A percentile compares a stretch with the other conserved stretches of the same genome.
Evolutionary conservation across 2,888 invertebrate genomes (phyloP).

Genomic region (Drosophila flavopinicola): DNA sequence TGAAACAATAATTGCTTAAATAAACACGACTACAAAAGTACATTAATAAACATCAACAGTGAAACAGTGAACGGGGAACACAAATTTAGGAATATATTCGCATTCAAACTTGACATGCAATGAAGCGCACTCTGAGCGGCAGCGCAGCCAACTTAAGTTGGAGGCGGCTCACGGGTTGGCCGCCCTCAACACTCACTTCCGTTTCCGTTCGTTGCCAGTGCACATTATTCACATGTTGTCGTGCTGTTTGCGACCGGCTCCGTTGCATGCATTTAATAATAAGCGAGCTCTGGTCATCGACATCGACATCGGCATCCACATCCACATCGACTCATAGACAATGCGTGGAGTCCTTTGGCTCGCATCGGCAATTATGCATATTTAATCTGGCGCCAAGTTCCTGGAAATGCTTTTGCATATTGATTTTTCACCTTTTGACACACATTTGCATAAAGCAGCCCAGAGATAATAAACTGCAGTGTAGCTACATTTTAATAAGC

Average conservation of each 20-base stretch:
- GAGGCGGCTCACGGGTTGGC: constrained; percentile 13
- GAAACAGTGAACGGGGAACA: constrained; percentile 2
- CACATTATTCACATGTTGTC: constrained; percentile 65
- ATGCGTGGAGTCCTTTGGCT: constrained; percentile 35
- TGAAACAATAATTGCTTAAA: constrained; percentile 66
- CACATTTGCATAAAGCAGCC: constrained; percentile 22
- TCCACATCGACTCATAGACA: constrained; percentile 46
- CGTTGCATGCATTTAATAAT: constrained; percentile 59
- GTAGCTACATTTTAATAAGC: constrained; percentile 31
- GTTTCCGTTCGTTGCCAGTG: constrained; percentile 49
- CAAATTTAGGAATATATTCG: constrained; percentile 41
- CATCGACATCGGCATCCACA: constrained; percentile 37
- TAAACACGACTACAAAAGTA: constrained; percentile 64
- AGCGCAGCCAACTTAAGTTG: constrained; percentile 22
- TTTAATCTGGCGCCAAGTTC: constrained; percentile 58
- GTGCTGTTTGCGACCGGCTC: constrained; percentile 30
- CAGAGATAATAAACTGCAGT: constrained; percentile 6
- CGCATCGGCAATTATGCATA: constrained; percentile 63
- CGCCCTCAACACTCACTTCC: constrained; percentile 53
- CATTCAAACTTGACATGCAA: constrained; percentile 58
- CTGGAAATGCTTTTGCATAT: constrained; percentile 55
- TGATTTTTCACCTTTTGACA: constrained; percentile 62
- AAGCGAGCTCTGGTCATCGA: constrained; percentile 59
- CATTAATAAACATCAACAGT: constrained; percentile 67
- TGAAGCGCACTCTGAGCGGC: constrained; percentile 53